These are phyloP conservation scores for Tenthredo notha DNA, from an alignment of 2,888 invertebrate genomes.

Conservation along the genomic window DNA sequence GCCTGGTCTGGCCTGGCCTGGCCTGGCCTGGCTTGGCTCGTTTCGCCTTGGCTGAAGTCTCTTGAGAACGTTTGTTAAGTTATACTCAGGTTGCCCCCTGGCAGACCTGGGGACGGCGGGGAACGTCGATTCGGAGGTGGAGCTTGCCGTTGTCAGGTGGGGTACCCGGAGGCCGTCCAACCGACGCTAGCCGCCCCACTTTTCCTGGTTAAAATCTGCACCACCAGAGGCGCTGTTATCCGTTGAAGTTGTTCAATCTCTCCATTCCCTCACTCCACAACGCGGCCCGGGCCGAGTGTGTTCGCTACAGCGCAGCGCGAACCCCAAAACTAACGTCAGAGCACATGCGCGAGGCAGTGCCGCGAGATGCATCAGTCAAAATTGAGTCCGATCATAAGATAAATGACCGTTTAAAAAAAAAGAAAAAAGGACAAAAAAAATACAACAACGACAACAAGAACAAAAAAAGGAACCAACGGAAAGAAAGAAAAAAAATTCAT, in stretches of 20 bases:
- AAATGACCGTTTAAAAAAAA: constrained; percentile 17
- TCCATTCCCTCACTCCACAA: constrained; percentile 75
- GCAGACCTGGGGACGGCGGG: constrained; percentile 9
- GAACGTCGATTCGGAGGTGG: constrained; percentile 59
- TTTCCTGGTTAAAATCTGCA: constrained; percentile 58
- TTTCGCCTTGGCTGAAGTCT: background rate
- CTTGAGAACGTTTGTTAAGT: constrained; percentile 1
- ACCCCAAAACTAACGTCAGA: constrained; percentile 56
- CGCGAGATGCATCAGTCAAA: constrained; percentile 49
- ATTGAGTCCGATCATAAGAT: constrained; percentile 10
- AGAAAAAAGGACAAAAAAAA: background rate
- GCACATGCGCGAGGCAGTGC: constrained; percentile 60
- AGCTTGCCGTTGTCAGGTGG: constrained; percentile 60
- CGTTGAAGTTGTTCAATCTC: constrained; percentile 63
- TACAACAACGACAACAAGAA: too few species aligned
- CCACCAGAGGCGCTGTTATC: constrained; percentile 61
- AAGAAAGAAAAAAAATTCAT: too few species aligned
- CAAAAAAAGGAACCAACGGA: too few species aligned
- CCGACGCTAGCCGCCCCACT: constrained; percentile 62
- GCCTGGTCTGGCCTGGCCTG: background rate
- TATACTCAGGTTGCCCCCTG: constrained; percentile 24
- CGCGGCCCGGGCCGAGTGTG: constrained; percentile 71
- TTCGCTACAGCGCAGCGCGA: constrained; percentile 58
- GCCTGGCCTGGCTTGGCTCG: background rate
- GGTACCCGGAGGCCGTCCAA: constrained; percentile 65